A percentile compares a stretch with the other conserved stretches of the same genome.
phyloP scores from a whole-genome alignment of 2,888 invertebrate species.

The Cabera pusaria region DNA sequence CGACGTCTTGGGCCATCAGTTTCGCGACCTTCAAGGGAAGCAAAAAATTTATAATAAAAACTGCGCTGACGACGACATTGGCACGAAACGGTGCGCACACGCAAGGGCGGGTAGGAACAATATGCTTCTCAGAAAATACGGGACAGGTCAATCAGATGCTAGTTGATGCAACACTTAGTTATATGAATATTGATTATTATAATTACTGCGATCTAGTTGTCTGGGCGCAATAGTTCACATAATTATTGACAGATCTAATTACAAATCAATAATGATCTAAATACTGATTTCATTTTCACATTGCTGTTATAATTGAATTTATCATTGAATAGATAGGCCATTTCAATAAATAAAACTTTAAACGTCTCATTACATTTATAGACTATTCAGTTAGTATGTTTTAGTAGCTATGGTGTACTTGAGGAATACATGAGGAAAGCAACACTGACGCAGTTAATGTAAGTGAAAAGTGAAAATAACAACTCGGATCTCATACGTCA shows the following conservation, averaged over 20 bases:
- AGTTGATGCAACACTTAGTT: slow-evolving; percentile 13
- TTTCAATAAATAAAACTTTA: no score
- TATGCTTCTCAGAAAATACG: slow-evolving; percentile 37
- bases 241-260: slow-evolving; percentile 9
- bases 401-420: no score
- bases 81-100: slow-evolving; percentile 72
- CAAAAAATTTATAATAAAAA: slow-evolving; percentile 64
- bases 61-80: slow-evolving; percentile 68
- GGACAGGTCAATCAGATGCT: slow-evolving; percentile 34
- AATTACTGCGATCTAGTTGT: slow-evolving; percentile 25
- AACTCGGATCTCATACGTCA: no score
- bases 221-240: slow-evolving; percentile 8
- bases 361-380: no score
- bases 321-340: no score
- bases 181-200: slow-evolving; percentile 20
- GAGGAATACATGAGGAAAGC: background rate
- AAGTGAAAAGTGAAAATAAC: no score
- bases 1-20: slow-evolving; percentile 63
- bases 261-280: background rate
- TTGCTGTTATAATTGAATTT: background rate
- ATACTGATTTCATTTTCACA: background rate
- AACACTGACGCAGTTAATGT: no score
- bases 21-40: slow-evolving; percentile 69
- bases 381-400: no score
- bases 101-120: slow-evolving; percentile 62